A percentile compares a stretch with the other conserved stretches of the same genome.
Conservation (phyloP, 2,113 vertebrate genomes). For the Onychostruthus taczanowskii region DNA sequence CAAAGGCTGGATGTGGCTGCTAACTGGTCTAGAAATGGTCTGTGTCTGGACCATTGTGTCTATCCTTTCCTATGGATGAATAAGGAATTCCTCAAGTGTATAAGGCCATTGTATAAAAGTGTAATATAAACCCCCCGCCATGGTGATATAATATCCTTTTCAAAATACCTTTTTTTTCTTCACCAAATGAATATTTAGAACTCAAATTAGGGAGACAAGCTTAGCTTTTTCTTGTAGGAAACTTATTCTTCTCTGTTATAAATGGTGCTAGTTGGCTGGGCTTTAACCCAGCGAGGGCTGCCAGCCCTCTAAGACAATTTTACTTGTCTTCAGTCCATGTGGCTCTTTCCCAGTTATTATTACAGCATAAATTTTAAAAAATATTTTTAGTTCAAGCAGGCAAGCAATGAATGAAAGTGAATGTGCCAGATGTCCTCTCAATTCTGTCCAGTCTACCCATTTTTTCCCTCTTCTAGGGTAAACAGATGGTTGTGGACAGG, state of each 20-base stretch:
- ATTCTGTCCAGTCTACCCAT: background rate
- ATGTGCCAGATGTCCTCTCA: background rate
- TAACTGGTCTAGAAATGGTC: background rate
- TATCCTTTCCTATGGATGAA: background rate
- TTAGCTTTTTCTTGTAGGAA: background rate
- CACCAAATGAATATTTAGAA: background rate
- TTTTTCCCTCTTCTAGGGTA: background rate
- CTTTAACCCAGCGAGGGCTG: background rate
- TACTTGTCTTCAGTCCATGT: background rate
- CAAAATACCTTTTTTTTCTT: background rate
- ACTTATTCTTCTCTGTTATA: background rate
- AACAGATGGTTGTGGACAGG: background rate
- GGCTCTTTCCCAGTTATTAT: slow-evolving; percentile 3
- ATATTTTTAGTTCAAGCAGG: slow-evolving; percentile 31
- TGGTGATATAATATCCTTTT: background rate
- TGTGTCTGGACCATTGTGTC: background rate
- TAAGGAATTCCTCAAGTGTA: background rate
- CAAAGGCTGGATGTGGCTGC: background rate
- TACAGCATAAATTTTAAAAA: background rate
- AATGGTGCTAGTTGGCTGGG: background rate
- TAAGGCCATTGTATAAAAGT: background rate
- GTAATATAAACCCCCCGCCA: background rate
- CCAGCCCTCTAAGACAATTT: background rate
- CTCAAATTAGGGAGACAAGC: background rate
- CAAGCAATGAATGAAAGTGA: background rate